Evolutionary conservation across 2,113 vertebrate species (phyloP).

Genomic region (Colossoma macropomum): DNA sequence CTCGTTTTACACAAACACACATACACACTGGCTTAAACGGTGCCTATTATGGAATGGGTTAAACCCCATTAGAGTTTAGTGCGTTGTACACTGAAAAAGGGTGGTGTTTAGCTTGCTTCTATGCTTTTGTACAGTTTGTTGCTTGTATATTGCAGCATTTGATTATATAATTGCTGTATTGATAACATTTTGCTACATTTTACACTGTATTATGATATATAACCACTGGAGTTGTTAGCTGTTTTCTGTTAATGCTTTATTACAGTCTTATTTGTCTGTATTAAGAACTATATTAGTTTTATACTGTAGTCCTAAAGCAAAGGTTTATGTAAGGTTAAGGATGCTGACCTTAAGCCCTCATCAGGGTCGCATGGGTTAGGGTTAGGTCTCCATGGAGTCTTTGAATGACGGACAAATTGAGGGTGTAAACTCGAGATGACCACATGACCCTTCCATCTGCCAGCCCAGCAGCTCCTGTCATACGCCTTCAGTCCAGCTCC

Average conservation of each 20-base stretch:
- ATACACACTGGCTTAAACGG: constrained; percentile 16
- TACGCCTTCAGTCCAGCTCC: not conserved
- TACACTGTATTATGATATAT: not conserved
- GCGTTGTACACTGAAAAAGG: not conserved
- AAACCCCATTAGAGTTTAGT: not conserved
- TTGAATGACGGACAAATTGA: constrained; percentile 69
- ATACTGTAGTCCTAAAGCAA: not conserved
- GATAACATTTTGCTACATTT: not conserved
- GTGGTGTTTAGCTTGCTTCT: not conserved
- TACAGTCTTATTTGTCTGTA: not conserved
- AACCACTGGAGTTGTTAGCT: not conserved
- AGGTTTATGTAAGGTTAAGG: constrained; percentile 1
- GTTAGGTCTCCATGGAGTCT: constrained; percentile 38
- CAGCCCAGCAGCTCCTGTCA: constrained; percentile 33
- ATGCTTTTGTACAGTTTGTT: not conserved
- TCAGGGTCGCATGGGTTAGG: constrained; percentile 1
- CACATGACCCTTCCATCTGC: constrained; percentile 13
- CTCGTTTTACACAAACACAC: not conserved
- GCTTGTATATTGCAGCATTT: not conserved
- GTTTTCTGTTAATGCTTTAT: not conserved
- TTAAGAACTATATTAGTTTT: not conserved
- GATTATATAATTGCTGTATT: not conserved
- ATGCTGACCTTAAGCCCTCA: constrained; percentile 24
- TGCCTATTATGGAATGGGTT: constrained; percentile 17
- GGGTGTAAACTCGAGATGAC: constrained; percentile 64